Evolutionary conservation across 2,888 invertebrate genomes (phyloP).

Genomic region (Punctoribates punctum): DNA sequence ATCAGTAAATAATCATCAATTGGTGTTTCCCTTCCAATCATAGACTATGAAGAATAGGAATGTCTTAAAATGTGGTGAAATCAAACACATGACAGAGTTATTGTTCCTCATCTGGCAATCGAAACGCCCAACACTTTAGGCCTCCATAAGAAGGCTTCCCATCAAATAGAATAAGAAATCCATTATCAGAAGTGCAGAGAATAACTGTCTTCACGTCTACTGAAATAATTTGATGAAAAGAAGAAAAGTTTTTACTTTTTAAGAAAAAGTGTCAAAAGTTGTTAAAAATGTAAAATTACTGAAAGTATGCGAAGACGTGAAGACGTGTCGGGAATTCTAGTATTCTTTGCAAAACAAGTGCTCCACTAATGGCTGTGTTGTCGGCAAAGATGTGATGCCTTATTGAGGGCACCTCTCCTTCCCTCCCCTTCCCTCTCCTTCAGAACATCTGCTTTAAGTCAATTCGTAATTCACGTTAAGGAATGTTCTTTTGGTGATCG

Average conservation of each 20-base stretch:
- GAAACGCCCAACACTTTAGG: slow-evolving; percentile 1
- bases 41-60: neutral
- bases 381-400: neutral
- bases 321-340: slow-evolving; percentile 13
- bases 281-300: slow-evolving; percentile 17
- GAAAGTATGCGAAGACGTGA: neutral
- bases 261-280: slow-evolving; percentile 3
- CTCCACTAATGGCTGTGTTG: neutral
- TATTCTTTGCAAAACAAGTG: neutral
- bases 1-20: slow-evolving; percentile 31
- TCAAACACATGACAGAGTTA: slow-evolving; percentile 4
- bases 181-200: neutral
- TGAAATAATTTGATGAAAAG: neutral
- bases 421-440: neutral
- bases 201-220: neutral
- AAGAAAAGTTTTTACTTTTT: neutral
- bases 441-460: neutral
- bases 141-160: neutral
- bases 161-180: slow-evolving; percentile 18
- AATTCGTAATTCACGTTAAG: neutral
- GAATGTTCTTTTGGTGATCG: neutral
- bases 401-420: neutral
- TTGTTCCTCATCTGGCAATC: neutral
- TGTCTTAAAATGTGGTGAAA: neutral
- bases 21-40: slow-evolving; percentile 2